Conservation (phyloP, 1,140 invertebrate species). For the Bombus picipes region DNA sequence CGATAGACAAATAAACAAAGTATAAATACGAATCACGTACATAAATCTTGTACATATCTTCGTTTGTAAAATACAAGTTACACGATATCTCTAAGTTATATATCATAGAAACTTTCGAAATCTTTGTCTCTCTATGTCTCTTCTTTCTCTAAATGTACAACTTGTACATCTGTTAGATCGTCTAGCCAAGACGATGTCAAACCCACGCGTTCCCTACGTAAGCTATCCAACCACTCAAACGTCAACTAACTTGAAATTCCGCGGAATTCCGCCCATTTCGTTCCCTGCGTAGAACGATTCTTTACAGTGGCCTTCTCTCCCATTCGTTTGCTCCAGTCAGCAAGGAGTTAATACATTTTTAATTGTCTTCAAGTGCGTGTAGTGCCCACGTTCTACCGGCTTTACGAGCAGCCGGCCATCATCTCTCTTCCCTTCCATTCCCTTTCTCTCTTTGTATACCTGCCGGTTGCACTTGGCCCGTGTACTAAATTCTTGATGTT, state of each 20-base stretch:
- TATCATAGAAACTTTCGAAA: no score
- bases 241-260: not conserved
- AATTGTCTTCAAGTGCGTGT: constrained; percentile 28
- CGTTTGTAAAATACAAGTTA: no score
- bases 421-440: not conserved
- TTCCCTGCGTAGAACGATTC: not conserved
- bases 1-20: no score
- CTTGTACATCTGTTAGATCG: no score
- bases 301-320: not conserved
- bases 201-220: no score
- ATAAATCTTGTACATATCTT: no score
- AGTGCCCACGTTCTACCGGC: not conserved
- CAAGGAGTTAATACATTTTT: constrained; percentile 37
- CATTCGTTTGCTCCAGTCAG: not conserved
- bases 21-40: no score
- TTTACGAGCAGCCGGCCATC: not conserved
- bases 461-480: not conserved
- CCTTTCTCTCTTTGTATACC: not conserved
- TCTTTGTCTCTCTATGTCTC: no score
- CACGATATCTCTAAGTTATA: no score
- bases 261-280: not conserved
- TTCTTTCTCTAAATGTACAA: no score
- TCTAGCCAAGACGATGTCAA: no score
- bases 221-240: not conserved
- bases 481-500: constrained; percentile 29